phyloP scores from a whole-genome alignment of 2,888 invertebrate genomes.

The Lasius fuliginosus region DNA sequence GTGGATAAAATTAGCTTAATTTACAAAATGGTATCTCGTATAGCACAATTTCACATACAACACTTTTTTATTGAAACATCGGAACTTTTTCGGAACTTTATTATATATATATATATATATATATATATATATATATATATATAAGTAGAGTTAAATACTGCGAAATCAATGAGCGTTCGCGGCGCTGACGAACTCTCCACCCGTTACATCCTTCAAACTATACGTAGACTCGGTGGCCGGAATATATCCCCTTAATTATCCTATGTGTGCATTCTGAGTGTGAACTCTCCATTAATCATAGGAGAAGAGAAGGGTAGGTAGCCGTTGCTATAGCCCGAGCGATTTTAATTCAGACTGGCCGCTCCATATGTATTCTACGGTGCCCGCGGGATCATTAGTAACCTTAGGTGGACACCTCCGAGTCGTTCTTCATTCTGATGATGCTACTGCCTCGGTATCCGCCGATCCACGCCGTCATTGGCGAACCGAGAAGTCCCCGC shows the following conservation, averaged over 20 bases:
- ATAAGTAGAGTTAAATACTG: constrained; percentile 42
- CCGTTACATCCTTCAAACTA: constrained; percentile 84
- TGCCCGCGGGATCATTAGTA: constrained; percentile 85
- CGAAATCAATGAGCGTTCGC: constrained; percentile 45
- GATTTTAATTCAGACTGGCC: constrained; percentile 86
- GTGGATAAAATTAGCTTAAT: neutral
- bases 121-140: constrained; percentile 28
- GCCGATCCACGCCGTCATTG: constrained; percentile 77
- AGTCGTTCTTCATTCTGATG: constrained; percentile 85
- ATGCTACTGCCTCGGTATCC: constrained; percentile 80
- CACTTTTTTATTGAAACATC: constrained; percentile 23
- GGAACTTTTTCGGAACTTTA: neutral
- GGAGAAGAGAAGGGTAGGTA: constrained; percentile 82
- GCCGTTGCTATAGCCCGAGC: constrained; percentile 81
- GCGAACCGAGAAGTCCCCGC: constrained; percentile 67
- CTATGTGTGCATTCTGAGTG: constrained; percentile 86
- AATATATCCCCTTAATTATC: constrained; percentile 86
- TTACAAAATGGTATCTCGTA: neutral
- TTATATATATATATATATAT: constrained; percentile 9
- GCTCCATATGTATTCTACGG: constrained; percentile 85
- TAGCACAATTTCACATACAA: neutral
- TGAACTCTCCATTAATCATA: constrained; percentile 86
- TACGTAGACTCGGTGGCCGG: constrained; percentile 85
- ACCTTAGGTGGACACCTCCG: constrained; percentile 85
- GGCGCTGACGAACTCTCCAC: constrained; percentile 75